Conservation (phyloP, 2,113 vertebrate species). For the Cettia cetti region DNA sequence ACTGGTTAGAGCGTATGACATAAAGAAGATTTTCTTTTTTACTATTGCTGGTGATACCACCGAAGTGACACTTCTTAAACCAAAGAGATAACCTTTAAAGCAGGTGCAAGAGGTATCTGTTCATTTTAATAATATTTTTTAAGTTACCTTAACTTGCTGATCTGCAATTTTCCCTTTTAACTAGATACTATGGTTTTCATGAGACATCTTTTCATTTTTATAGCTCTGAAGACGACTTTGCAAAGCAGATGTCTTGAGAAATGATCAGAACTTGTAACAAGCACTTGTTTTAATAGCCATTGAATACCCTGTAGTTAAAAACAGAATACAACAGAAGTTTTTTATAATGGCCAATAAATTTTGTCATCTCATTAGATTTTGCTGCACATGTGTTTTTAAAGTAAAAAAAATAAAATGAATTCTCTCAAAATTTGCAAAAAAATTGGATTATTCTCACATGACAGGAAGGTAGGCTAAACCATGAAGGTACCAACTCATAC, state of each 20-base stretch:
- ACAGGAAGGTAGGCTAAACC: background rate
- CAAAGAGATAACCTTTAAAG: background rate
- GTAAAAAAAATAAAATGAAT: background rate
- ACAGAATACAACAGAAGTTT: background rate
- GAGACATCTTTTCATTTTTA: background rate
- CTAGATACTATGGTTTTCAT: background rate
- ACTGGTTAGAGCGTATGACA: background rate
- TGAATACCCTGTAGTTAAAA: background rate
- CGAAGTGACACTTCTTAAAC: background rate
- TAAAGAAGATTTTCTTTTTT: background rate
- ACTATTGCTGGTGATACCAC: background rate
- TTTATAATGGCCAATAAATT: background rate
- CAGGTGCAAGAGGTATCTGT: background rate
- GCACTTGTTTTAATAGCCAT: background rate
- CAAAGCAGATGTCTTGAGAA: background rate
- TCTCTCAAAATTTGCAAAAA: background rate
- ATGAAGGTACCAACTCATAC: background rate
- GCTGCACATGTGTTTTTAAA: background rate
- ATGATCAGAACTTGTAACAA: background rate
- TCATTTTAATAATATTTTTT: background rate
- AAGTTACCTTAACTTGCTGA: background rate
- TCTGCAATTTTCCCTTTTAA: background rate
- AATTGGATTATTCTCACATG: background rate
- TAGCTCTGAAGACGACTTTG: background rate
- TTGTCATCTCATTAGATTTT: background rate